Base-by-base conservation (phyloP, 2,888 invertebrate genomes). In the Ceramica pisi region DNA sequence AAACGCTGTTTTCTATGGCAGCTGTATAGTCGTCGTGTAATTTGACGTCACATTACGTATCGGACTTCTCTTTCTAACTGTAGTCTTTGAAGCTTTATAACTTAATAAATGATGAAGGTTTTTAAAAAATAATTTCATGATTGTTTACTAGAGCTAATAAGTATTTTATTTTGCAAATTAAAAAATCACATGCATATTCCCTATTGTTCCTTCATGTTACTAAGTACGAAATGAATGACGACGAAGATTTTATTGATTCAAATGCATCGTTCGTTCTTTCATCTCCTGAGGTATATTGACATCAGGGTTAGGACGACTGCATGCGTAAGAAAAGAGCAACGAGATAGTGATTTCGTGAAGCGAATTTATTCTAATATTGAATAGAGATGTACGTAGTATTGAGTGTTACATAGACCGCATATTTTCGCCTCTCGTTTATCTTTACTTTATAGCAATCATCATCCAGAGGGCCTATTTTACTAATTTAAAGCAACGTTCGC, bases 261-360 rank as follows among this genome's bases (percentile, higher is more conserved):
- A 44, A 44, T 23, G n/a, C 35, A 46, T 35, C 5, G 10, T 4
- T 6, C n/a, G n/a, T 10, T 1, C 7, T 14, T 48, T 56, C 12
- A 10, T 56, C 2, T 1, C 3, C 6, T 21, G 14, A 14, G 16
- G 23, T 21, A 38, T 38, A 26, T 19, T 48, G 4, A 56, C 21
- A 41, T 21, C 38, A 21, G 19, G 68, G 21, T 16, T 56, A 19
- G n/a, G 5, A 56, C 48, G 19, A 31, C 68, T 68, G 26, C 48
- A 48, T 41, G 38, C 48, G 12, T 19, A 31, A 19, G 16, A 56
- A 67, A 46, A 4, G 1, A 14, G 5, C 41, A 64, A 5, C 16
- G n/a, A 26, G 21, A 4, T 31, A 1, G 19, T 16, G 44, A 23
- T 44, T 4, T 19, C 19, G 19, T n/a, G 19, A 1, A 55, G n/a